Percentiles rank a stretch among this genome's conserved stretches.
Evolutionary conservation across 2,797 vertebrate genomes (phyloP).

Genomic region (Syngnathus acus): DNA sequence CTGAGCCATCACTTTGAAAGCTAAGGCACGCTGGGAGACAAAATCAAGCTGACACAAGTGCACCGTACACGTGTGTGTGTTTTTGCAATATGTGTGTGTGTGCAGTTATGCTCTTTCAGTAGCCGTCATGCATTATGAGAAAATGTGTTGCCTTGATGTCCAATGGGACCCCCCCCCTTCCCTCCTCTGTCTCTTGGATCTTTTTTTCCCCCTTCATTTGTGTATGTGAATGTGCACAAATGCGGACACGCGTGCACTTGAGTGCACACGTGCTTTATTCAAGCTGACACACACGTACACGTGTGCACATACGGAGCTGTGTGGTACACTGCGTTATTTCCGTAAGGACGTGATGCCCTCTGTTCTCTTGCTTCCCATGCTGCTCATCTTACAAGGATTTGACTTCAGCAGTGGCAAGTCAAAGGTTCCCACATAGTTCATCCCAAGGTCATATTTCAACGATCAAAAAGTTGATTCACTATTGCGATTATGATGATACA

Average conservation of each 20-base stretch:
- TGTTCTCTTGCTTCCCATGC: background rate
- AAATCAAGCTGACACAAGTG: slow-evolving; percentile 53
- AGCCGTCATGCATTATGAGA: slow-evolving; percentile 45
- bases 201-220: slow-evolving; percentile 12
- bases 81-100: background rate
- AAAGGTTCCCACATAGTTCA: background rate
- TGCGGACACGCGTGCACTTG: slow-evolving; percentile 27
- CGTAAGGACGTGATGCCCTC: background rate
- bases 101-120: slow-evolving; percentile 25
- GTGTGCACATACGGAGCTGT: slow-evolving; percentile 8
- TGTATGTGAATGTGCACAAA: slow-evolving; percentile 31
- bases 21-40: slow-evolving; percentile 58
- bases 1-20: slow-evolving; percentile 37
- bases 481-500: too few species aligned
- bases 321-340: slow-evolving; percentile 2
- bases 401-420: background rate
- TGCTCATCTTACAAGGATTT: background rate
- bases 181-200: slow-evolving; percentile 2
- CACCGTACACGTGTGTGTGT: background rate
- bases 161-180: slow-evolving; percentile 28
- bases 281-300: slow-evolving; percentile 15
- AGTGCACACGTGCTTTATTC: slow-evolving; percentile 30
- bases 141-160: slow-evolving; percentile 45
- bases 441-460: too few species aligned
- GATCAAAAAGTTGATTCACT: too few species aligned